A percentile compares a stretch with the other conserved stretches of the same genome.
Conservation (phyloP, 2,113 vertebrate species). For the Archilochus colubris region DNA sequence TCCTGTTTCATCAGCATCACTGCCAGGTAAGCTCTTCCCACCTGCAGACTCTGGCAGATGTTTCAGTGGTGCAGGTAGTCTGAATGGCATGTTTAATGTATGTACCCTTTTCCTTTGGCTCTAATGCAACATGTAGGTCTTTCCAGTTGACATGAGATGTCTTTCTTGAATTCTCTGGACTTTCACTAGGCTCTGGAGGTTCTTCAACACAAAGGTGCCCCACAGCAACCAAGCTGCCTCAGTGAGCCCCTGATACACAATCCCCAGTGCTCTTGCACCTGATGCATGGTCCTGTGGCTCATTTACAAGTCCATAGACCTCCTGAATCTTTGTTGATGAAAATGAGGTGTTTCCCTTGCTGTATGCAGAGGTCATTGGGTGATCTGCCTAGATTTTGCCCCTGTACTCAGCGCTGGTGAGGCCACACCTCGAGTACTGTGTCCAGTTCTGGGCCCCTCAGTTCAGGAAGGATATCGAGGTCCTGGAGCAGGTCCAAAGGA, state of each 20-base stretch:
- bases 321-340: not conserved
- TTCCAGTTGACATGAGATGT: not conserved
- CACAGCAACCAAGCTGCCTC: not conserved
- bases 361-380: not conserved
- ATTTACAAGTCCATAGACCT: not conserved
- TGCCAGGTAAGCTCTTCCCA: not conserved
- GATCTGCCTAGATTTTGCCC: not conserved
- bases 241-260: not conserved
- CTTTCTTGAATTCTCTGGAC: not conserved
- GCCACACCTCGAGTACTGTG: too few species aligned
- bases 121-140: not conserved
- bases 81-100: too few species aligned
- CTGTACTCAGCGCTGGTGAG: too few species aligned
- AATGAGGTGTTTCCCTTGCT: not conserved
- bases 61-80: not conserved
- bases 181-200: not conserved
- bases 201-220: not conserved
- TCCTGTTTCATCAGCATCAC: not conserved
- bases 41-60: not conserved
- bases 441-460: too few species aligned
- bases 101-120: not conserved
- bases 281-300: not conserved
- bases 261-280: not conserved
- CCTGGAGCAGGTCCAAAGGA: too few species aligned
- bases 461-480: too few species aligned